These are phyloP conservation scores for Cosmia pyralina DNA, from an alignment of 2,888 invertebrate genomes.

Conservation along the genomic window DNA sequence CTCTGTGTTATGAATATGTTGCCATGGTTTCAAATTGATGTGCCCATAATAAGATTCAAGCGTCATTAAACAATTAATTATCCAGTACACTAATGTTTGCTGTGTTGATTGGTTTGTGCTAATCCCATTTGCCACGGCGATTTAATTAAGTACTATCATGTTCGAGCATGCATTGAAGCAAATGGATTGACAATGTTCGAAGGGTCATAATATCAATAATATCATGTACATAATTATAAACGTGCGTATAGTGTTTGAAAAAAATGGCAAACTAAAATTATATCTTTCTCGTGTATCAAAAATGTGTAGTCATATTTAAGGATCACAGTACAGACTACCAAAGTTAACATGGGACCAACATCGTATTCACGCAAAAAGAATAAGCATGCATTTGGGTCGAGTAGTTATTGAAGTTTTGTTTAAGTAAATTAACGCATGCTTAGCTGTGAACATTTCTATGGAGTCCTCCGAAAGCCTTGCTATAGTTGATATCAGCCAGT, in stretches of 20 bases:
- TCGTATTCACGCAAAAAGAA: background rate
- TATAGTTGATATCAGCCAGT: background rate
- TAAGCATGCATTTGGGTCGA: background rate
- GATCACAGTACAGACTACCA: background rate
- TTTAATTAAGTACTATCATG: slow-evolving; percentile 39
- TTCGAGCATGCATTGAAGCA: slow-evolving; percentile 13
- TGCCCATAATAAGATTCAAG: slow-evolving; percentile 21
- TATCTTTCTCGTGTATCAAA: background rate
- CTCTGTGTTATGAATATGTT: background rate
- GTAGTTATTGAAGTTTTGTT: background rate
- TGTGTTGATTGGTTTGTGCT: slow-evolving; percentile 41
- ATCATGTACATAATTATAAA: no score
- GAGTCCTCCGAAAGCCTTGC: background rate
- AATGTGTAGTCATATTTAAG: no score
- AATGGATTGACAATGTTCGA: slow-evolving; percentile 19
- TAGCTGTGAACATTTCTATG: background rate
- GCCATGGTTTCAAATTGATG: slow-evolving; percentile 5
- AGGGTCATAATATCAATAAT: background rate
- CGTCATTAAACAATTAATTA: slow-evolving; percentile 44
- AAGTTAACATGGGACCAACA: background rate
- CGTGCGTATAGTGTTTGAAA: background rate
- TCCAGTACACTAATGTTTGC: slow-evolving; percentile 43
- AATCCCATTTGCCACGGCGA: slow-evolving; percentile 36
- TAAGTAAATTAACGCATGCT: background rate
- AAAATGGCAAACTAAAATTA: background rate